phyloP scores from a whole-genome alignment of 2,888 invertebrate genomes.

The Clusia tigrina region DNA sequence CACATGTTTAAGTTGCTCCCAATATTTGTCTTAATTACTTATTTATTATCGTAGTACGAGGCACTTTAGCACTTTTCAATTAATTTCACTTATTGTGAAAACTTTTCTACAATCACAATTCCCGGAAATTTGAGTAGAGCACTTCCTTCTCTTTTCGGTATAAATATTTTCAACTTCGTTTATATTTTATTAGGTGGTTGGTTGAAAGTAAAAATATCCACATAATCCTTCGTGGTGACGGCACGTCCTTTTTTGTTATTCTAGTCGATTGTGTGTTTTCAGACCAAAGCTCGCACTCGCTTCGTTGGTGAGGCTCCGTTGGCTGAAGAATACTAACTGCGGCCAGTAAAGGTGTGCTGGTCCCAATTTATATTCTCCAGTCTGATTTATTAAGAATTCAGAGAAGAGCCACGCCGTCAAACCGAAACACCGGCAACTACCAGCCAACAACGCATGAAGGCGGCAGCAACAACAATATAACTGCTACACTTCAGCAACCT shows the following conservation, averaged over 20 bases:
- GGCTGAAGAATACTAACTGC: conserved; percentile 65
- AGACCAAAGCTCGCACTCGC: conserved; percentile 64
- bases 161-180: conserved; percentile 17
- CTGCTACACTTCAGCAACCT: no score
- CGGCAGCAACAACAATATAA: conserved; percentile 9
- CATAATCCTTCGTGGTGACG: conserved; percentile 44
- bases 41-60: no score
- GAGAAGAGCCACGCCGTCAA: conserved; percentile 52
- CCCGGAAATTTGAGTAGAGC: conserved; percentile 15
- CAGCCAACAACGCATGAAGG: conserved; percentile 19
- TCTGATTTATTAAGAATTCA: conserved; percentile 66
- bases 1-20: conserved; percentile 46
- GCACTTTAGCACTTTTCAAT: conserved; percentile 19
- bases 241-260: conserved; percentile 17
- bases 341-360: conserved; percentile 58
- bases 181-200: no score
- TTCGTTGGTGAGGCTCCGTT: conserved; percentile 63
- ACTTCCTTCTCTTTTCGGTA: conserved; percentile 29
- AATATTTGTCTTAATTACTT: no score
- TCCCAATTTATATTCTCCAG: conserved; percentile 65
- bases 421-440: conserved; percentile 25
- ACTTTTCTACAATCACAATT: conserved; percentile 17
- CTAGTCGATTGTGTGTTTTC: conserved; percentile 31
- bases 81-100: neutral
- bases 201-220: conserved; percentile 34